phyloP scores from a whole-genome alignment of 2,113 vertebrate species.

The Caranx melampygus region DNA sequence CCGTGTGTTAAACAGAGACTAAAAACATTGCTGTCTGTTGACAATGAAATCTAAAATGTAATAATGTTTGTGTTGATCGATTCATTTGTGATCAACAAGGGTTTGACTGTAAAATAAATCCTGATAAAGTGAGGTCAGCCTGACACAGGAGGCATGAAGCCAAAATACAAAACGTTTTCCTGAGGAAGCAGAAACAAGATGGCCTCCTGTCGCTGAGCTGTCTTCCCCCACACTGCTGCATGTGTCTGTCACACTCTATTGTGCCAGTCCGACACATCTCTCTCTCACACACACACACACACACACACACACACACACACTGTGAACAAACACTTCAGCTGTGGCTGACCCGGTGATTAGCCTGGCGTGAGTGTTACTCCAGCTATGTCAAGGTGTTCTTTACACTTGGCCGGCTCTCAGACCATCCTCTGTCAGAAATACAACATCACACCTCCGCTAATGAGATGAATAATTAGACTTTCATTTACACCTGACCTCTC shows the following conservation, averaged over 20 bases:
- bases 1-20: too few relatives aligned
- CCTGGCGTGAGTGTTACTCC: slow-evolving; percentile 3
- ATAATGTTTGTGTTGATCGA: too few relatives aligned
- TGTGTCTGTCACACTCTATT: too few relatives aligned
- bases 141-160: not conserved
- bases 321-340: slow-evolving; percentile 12
- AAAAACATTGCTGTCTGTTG: too few relatives aligned
- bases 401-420: not conserved
- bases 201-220: not conserved
- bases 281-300: not conserved
- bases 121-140: too few relatives aligned
- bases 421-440: slow-evolving; percentile 1
- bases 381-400: slow-evolving; percentile 33
- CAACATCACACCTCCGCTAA: slow-evolving; percentile 15
- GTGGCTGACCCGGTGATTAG: slow-evolving; percentile 24
- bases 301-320: slow-evolving; percentile 6
- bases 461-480: slow-evolving; percentile 34
- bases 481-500: slow-evolving; percentile 28
- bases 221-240: not conserved
- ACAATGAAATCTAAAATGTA: too few relatives aligned
- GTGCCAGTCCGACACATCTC: too few relatives aligned
- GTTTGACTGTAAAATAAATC: not conserved
- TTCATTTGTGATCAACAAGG: too few relatives aligned
- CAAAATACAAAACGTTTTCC: not conserved
- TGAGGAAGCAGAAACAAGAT: too few relatives aligned